Evolutionary conservation across 2,797 vertebrate species (phyloP).

Genomic region (Acanthis flammea): DNA sequence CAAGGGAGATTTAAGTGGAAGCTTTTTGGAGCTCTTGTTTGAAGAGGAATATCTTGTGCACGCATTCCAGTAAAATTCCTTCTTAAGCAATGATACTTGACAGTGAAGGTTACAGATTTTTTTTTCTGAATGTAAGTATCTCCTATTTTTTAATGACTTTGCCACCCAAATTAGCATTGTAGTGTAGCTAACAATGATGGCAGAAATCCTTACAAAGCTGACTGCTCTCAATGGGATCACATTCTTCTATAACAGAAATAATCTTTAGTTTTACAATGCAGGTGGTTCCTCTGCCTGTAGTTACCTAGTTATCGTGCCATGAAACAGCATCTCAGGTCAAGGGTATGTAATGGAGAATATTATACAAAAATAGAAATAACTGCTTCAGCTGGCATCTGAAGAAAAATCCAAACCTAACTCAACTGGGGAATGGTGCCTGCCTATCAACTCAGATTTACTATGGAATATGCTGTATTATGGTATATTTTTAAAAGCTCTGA

Average conservation of each 20-base stretch:
- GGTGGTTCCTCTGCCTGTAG: not conserved
- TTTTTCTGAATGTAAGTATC: not conserved
- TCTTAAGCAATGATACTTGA: not conserved
- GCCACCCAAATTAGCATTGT: not conserved
- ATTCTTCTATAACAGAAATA: not conserved
- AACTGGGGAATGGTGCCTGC: not conserved
- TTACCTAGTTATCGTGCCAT: not conserved
- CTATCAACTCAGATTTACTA: not conserved
- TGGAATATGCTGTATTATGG: not conserved
- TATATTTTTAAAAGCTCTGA: not conserved
- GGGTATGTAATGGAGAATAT: not conserved
- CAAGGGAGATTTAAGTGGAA: not conserved
- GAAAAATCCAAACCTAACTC: not conserved
- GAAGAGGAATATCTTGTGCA: not conserved
- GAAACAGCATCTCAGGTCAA: not conserved
- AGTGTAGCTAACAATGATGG: not conserved
- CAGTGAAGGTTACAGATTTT: not conserved
- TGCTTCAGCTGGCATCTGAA: not conserved
- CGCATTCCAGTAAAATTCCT: not conserved
- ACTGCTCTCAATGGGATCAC: not conserved
- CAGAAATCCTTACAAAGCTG: not conserved
- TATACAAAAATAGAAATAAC: not conserved
- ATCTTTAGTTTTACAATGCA: not conserved
- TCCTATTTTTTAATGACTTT: not conserved
- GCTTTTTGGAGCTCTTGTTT: not conserved